Evolutionary conservation across 1,140 invertebrate species (phyloP).

Genomic region (Drosophila bocqueti): DNA sequence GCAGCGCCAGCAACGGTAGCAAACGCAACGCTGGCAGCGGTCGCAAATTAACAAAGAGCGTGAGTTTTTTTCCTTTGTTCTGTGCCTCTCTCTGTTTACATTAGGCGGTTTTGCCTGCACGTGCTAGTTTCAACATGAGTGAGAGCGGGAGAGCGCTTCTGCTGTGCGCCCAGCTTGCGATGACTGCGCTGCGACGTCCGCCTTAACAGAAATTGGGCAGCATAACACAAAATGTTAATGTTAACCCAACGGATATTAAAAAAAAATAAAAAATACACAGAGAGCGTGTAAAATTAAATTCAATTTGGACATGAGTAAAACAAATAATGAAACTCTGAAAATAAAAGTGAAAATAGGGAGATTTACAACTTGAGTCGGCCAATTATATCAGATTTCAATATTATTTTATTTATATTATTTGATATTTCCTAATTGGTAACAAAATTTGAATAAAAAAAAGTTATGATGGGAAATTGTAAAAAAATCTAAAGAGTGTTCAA

Average conservation of each 20-base stretch:
- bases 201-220: constrained; percentile 62
- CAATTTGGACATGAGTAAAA: neutral
- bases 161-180: constrained; percentile 65
- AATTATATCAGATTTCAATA: no score
- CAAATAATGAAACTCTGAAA: neutral
- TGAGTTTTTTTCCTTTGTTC: constrained; percentile 58
- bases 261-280: neutral
- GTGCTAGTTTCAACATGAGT: constrained; percentile 46
- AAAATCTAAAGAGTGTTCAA: no score
- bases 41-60: constrained; percentile 77
- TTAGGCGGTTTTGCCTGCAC: constrained; percentile 63
- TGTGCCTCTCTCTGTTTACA: constrained; percentile 72
- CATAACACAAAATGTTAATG: constrained; percentile 41
- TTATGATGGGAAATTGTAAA: no score
- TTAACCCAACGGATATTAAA: constrained; percentile 33
- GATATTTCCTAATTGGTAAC: no score
- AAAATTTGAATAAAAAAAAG: no score
- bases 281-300: constrained; percentile 3
- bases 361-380: neutral
- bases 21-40: constrained; percentile 69
- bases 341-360: neutral
- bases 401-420: no score
- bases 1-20: constrained; percentile 71
- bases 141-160: constrained; percentile 2
- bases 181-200: constrained; percentile 9